Percentiles rank a stretch among this genome's conserved stretches.
These are phyloP conservation scores for Rhynchophorus ferrugineus DNA, from an alignment of 1,140 invertebrate genomes.

Conservation along the genomic window DNA sequence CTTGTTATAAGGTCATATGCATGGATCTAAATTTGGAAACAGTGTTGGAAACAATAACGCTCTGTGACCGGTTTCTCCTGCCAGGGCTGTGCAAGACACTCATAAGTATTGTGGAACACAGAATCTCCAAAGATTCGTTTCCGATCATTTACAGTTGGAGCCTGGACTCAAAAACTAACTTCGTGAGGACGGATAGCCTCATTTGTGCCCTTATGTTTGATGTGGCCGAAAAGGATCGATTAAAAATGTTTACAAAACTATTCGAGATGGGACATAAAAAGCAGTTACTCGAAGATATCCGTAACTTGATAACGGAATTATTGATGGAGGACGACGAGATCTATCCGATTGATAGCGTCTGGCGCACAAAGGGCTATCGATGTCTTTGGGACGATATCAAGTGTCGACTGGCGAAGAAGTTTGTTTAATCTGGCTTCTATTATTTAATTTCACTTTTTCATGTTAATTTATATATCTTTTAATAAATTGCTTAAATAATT, in stretches of 20 bases:
- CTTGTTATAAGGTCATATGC: constrained; percentile 37
- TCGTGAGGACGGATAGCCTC: constrained; percentile 47
- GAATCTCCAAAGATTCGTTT: constrained; percentile 41
- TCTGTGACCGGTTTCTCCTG: constrained; percentile 59
- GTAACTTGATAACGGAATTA: constrained; percentile 27
- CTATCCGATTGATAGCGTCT: too few relatives aligned
- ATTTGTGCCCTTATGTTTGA: constrained; percentile 46
- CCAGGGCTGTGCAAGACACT: constrained; percentile 48
- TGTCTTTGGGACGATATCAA: too few relatives aligned
- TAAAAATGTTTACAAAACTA: constrained; percentile 32
- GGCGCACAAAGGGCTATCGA: too few relatives aligned
- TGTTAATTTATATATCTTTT: too few relatives aligned
- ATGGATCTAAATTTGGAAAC: constrained; percentile 47
- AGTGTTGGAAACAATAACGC: constrained; percentile 53
- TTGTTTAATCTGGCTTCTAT: too few relatives aligned
- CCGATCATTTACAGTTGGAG: constrained; percentile 51
- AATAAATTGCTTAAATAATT: too few relatives aligned
- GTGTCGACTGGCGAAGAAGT: too few relatives aligned
- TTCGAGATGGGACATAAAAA: constrained; percentile 32
- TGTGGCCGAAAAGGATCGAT: constrained; percentile 40
- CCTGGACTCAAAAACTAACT: constrained; percentile 47
- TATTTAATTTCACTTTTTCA: too few relatives aligned
- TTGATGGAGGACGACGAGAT: too few relatives aligned
- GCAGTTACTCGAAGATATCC: constrained; percentile 34
- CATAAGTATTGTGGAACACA: constrained; percentile 46